Evolutionary conservation across 2,797 vertebrate species (phyloP).

Genomic region (Aeoliscus strigatus): DNA sequence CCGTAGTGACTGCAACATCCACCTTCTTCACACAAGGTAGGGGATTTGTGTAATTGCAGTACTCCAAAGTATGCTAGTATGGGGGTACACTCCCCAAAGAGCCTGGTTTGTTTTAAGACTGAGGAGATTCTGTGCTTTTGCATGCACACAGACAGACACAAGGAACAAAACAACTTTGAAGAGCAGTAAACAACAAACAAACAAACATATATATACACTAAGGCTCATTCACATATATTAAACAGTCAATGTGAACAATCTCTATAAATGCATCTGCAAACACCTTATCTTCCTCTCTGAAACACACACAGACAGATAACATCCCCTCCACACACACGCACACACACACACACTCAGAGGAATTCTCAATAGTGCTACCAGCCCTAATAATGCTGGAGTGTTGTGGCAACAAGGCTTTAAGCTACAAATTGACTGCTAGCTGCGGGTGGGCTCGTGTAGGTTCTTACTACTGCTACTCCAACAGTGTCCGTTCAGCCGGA

Average conservation of each 20-base stretch:
- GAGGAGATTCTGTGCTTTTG: too few species aligned
- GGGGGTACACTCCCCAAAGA: too few species aligned
- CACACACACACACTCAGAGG: constrained; percentile 27
- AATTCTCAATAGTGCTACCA: constrained; percentile 61
- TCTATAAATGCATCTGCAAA: constrained; percentile 7
- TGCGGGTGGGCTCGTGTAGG: constrained; percentile 60
- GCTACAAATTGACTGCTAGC: constrained; percentile 73
- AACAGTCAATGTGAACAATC: too few species aligned
- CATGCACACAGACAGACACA: too few species aligned
- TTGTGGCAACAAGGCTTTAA: constrained; percentile 70
- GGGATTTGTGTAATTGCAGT: too few species aligned
- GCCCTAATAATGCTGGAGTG: constrained; percentile 70
- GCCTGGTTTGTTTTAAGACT: too few species aligned
- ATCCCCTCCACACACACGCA: constrained; percentile 23
- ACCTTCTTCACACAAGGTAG: too few species aligned
- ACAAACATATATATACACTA: constrained; percentile 16
- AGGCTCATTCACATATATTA: constrained; percentile 24
- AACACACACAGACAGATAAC: not conserved
- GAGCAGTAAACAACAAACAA: too few species aligned
- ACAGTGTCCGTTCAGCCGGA: constrained; percentile 68
- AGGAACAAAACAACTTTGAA: too few species aligned
- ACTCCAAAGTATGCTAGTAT: too few species aligned
- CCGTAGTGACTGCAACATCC: too few species aligned
- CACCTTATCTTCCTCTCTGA: not conserved
- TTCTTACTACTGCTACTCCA: constrained; percentile 57